A percentile compares a stretch with the other conserved stretches of the same genome.
Evolutionary conservation across 1,140 invertebrate genomes (phyloP).

Genomic region (Trypoxylus dichotomus): DNA sequence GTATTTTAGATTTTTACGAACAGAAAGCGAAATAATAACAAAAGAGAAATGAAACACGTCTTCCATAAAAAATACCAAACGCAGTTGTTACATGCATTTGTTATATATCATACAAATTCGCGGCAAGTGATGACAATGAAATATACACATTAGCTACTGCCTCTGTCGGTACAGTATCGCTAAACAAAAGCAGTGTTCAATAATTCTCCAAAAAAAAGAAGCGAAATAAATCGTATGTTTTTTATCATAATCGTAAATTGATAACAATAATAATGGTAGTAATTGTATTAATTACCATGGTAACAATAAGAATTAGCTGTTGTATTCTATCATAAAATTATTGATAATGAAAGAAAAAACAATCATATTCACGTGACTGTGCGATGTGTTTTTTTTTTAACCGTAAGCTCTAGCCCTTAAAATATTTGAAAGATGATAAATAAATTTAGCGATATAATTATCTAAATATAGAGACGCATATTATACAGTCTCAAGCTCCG

Average conservation of each 20-base stretch:
- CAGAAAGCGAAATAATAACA: no score
- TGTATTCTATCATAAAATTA: background rate
- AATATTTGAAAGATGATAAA: background rate
- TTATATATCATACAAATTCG: background rate
- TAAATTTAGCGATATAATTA: background rate
- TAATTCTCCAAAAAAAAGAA: background rate
- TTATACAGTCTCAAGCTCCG: no score
- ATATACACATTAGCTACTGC: background rate
- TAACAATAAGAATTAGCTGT: background rate
- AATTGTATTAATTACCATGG: background rate
- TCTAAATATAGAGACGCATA: background rate
- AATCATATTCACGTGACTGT: conserved; percentile 17
- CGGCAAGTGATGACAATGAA: background rate
- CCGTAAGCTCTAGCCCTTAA: background rate
- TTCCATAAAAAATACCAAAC: conserved; percentile 7
- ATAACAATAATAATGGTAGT: background rate
- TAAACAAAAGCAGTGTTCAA: conserved; percentile 1
- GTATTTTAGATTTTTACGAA: no score
- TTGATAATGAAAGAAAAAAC: background rate
- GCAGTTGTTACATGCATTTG: background rate
- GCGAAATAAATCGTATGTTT: background rate
- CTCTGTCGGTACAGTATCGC: background rate
- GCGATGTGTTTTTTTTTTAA: background rate
- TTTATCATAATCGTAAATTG: background rate
- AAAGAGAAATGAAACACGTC: background rate